These are phyloP conservation scores for Borostomias antarcticus DNA, from an alignment of 2,797 vertebrate species.

Conservation along the genomic window DNA sequence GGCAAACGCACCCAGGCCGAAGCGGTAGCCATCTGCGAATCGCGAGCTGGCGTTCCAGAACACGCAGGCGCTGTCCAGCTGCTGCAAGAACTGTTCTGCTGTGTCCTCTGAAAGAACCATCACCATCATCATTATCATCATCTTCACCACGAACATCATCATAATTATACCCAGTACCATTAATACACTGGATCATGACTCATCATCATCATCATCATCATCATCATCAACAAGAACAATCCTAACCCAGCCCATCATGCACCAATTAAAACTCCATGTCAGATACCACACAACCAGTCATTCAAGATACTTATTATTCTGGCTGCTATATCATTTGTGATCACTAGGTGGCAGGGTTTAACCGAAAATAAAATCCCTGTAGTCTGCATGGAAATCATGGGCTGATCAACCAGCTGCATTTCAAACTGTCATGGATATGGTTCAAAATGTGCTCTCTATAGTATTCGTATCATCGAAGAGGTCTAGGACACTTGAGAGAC, in stretches of 20 bases:
- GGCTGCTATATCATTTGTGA: conserved; percentile 23
- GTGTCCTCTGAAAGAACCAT: conserved; percentile 77
- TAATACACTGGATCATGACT: too few species aligned
- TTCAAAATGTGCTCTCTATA: background rate
- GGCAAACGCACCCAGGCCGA: conserved; percentile 84
- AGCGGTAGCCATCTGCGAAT: conserved; percentile 95
- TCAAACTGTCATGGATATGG: background rate
- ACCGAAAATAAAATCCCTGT: conserved; percentile 1
- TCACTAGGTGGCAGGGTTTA: conserved; percentile 48
- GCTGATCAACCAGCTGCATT: background rate
- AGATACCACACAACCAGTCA: too few species aligned
- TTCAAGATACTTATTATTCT: too few species aligned
- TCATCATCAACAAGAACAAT: background rate
- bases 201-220: background rate
- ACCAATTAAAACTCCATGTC: background rate
- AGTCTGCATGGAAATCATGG: background rate
- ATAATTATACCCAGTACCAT: too few species aligned
- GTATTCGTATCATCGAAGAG: background rate
- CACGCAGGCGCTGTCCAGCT: conserved; percentile 94
- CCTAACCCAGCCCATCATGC: background rate
- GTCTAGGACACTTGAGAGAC: background rate
- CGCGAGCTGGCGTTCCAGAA: conserved; percentile 95
- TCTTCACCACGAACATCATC: too few species aligned
- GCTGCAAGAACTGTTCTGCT: conserved; percentile 93
- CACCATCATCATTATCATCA: background rate